Conservation (phyloP, 2,797 vertebrate species). For the Micropoecilia bifurca region DNA sequence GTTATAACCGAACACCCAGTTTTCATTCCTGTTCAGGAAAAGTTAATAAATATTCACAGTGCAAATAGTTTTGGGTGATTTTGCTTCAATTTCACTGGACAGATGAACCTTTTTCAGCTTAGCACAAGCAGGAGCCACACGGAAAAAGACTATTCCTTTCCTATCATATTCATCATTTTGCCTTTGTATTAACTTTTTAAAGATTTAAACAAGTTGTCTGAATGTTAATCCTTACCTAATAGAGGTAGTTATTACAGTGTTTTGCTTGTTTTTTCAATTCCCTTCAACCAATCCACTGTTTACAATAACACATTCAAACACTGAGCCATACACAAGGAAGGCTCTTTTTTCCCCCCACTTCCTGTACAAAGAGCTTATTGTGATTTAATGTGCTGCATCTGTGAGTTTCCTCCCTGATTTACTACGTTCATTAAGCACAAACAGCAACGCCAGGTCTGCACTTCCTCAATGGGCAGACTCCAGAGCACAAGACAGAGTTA, state of each 20-base stretch:
- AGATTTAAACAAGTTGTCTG: slow-evolving; percentile 17
- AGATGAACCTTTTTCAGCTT: slow-evolving; percentile 36
- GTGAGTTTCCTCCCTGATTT: slow-evolving; percentile 61
- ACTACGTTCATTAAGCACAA: slow-evolving; percentile 61
- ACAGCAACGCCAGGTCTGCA: slow-evolving; percentile 33
- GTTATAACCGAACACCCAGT: slow-evolving; percentile 3
- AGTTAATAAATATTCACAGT: slow-evolving; percentile 28
- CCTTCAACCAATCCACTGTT: slow-evolving; percentile 19
- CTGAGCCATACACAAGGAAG: slow-evolving; percentile 20
- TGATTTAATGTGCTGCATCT: slow-evolving; percentile 54
- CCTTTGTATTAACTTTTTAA: slow-evolving; percentile 18
- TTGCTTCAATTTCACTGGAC: slow-evolving; percentile 23
- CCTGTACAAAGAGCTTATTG: slow-evolving; percentile 56
- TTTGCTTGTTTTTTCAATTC: slow-evolving; percentile 18
- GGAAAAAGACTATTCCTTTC: neutral
- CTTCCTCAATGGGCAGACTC: slow-evolving; percentile 26
- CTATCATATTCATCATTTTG: neutral
- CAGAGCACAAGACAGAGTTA: slow-evolving; percentile 35
- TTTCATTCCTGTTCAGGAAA: slow-evolving; percentile 1
- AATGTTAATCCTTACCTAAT: slow-evolving; percentile 8
- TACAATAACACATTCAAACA: slow-evolving; percentile 47
- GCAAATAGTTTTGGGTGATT: slow-evolving; percentile 11
- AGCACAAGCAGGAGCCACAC: neutral
- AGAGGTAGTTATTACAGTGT: slow-evolving; percentile 3
- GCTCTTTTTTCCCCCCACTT: slow-evolving; percentile 49